Conservation (phyloP, 1,140 invertebrate genomes). For the Melitaea cinxia region DNA sequence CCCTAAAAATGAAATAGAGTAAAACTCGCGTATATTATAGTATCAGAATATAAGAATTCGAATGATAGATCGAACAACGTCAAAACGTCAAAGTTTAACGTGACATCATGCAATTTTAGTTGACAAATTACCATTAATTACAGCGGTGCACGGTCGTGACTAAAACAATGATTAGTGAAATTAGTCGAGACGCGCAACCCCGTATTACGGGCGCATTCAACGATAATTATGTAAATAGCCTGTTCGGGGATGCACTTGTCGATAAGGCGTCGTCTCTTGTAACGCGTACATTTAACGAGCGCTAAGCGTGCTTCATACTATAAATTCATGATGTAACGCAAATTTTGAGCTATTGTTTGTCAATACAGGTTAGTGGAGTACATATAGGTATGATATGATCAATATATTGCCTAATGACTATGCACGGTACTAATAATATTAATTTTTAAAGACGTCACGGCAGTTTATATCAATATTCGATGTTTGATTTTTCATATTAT, state of each 20-base stretch:
- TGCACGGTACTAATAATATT: slow-evolving; percentile 40
- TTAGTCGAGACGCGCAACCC: slow-evolving; percentile 39
- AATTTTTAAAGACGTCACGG: slow-evolving; percentile 29
- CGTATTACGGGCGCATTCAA: slow-evolving; percentile 45
- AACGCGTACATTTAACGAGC: slow-evolving; percentile 37
- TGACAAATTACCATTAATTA: slow-evolving; percentile 38
- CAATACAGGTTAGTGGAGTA: not conserved
- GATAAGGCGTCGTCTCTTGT: slow-evolving; percentile 40
- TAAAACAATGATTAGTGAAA: slow-evolving; percentile 66
- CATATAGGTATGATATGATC: no score
- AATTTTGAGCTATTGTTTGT: slow-evolving; percentile 36
- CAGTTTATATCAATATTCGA: not conserved
- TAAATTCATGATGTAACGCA: slow-evolving; percentile 16
- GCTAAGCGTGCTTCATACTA: slow-evolving; percentile 13
- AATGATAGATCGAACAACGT: slow-evolving; percentile 20
- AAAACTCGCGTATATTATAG: no score
- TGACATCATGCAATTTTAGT: slow-evolving; percentile 24
- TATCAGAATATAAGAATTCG: no score
- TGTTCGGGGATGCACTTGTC: slow-evolving; percentile 45
- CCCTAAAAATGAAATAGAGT: no score
- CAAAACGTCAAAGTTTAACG: slow-evolving; percentile 17
- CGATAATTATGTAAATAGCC: slow-evolving; percentile 72
- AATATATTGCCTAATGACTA: slow-evolving; percentile 27
- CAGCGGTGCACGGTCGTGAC: slow-evolving; percentile 32
- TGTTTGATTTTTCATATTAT: not conserved